phyloP scores from a whole-genome alignment of 2,113 vertebrate species.

The Amphiprion ocellaris region DNA sequence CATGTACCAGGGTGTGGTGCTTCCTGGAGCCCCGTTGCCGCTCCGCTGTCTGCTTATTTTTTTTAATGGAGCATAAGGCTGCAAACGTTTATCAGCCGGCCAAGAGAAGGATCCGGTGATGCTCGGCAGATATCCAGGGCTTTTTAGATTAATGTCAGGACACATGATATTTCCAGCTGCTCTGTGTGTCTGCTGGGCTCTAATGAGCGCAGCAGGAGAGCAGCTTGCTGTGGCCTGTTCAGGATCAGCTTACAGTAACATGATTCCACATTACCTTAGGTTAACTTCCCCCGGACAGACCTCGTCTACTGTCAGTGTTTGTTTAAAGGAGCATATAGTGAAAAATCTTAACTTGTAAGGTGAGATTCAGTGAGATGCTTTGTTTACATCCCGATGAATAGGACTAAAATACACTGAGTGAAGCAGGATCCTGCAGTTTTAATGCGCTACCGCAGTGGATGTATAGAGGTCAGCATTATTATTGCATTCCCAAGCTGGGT shows the following conservation, averaged over 20 bases:
- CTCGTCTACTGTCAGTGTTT: background rate
- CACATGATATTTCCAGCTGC: conserved; percentile 5
- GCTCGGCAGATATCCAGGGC: background rate
- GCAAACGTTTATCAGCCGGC: conserved; percentile 4
- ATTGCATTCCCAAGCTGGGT: background rate
- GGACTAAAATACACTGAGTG: too few species aligned
- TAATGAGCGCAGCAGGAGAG: conserved; percentile 22
- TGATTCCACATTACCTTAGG: conserved; percentile 32
- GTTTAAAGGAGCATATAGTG: background rate
- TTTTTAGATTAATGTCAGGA: conserved; percentile 17
- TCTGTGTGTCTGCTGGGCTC: background rate
- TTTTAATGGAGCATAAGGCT: too few species aligned
- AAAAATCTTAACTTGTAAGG: background rate
- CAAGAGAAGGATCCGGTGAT: background rate
- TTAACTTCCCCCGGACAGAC: background rate
- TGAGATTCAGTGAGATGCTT: background rate
- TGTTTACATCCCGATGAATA: background rate
- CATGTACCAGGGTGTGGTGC: conserved; percentile 49
- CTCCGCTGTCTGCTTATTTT: background rate
- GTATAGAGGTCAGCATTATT: background rate
- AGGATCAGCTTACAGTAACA: conserved; percentile 67
- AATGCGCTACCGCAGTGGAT: conserved; percentile 1
- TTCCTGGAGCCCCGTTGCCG: conserved; percentile 35
- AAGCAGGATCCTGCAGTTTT: background rate
- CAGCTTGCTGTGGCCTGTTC: background rate